Conservation (phyloP, 2,888 invertebrate genomes). For the Macrophya alboannulata region DNA sequence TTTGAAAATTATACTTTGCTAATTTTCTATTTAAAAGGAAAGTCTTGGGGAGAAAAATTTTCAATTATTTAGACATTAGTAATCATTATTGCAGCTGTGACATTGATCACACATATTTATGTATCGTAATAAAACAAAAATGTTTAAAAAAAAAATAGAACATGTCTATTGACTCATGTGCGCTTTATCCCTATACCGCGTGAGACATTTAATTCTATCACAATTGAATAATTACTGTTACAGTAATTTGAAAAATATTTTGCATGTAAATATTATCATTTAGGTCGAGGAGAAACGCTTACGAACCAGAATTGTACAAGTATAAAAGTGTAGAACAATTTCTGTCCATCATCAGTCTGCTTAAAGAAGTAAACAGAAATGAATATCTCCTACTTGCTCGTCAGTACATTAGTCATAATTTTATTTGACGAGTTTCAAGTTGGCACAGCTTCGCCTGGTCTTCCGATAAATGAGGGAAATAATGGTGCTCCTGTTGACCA, state of each 20-base stretch:
- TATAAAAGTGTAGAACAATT: neutral
- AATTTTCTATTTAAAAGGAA: neutral
- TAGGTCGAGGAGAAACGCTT: neutral
- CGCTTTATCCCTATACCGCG: neutral
- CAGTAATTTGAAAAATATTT: neutral
- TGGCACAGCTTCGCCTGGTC: neutral
- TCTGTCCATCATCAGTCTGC: neutral
- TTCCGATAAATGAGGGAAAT: neutral
- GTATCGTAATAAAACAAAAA: neutral
- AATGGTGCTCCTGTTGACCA: too few species aligned
- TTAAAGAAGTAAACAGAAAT: neutral
- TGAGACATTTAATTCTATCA: neutral
- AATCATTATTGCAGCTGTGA: neutral
- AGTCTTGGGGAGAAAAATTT: neutral
- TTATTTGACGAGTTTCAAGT: neutral
- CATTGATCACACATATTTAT: neutral
- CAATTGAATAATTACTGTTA: neutral
- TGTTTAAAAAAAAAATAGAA: neutral
- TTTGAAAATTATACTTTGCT: neutral
- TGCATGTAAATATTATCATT: neutral
- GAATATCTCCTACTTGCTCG: neutral
- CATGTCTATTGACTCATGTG: neutral
- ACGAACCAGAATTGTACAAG: neutral
- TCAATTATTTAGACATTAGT: neutral
- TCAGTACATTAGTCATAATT: slow-evolving; percentile 5